phyloP scores from a whole-genome alignment of 2,888 invertebrate genomes.

The Branchinecta sandiegonensis region DNA sequence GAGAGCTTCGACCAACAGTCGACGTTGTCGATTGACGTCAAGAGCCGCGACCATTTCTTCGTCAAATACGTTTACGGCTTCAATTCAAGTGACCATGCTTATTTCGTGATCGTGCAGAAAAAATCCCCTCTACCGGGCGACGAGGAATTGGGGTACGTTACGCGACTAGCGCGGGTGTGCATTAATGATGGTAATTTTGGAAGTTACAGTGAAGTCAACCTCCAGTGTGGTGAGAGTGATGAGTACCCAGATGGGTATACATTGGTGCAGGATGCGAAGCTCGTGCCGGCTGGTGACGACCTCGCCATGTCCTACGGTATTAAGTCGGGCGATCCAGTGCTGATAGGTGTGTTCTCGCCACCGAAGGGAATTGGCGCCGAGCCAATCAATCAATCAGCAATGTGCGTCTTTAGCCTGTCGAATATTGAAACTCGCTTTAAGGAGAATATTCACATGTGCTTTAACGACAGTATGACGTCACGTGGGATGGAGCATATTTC shows the following conservation, averaged over 20 bases:
- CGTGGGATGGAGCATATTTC: conserved; percentile 83
- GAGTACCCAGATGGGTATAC: conserved; percentile 52
- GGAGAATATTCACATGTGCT: conserved; percentile 94
- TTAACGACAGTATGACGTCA: conserved; percentile 82
- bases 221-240: conserved; percentile 61
- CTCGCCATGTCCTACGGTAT: conserved; percentile 67
- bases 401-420: conserved; percentile 80
- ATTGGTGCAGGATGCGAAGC: conserved; percentile 80
- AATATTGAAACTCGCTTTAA: conserved; percentile 85
- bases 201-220: conserved; percentile 89
- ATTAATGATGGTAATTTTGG: conserved; percentile 88
- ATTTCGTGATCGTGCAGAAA: conserved; percentile 88
- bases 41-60: conserved; percentile 83
- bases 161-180: conserved; percentile 79
- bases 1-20: conserved; percentile 72
- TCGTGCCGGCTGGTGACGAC: conserved; percentile 67
- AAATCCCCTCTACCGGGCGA: conserved; percentile 73
- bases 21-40: conserved; percentile 71
- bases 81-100: conserved; percentile 84
- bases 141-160: conserved; percentile 77
- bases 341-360: conserved; percentile 79
- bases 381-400: conserved; percentile 64
- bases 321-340: conserved; percentile 58
- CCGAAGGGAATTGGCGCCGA: conserved; percentile 67
- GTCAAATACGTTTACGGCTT: conserved; percentile 94